phyloP scores from a whole-genome alignment of 2,113 vertebrate genomes.

The Vulpes ferrilata region DNA sequence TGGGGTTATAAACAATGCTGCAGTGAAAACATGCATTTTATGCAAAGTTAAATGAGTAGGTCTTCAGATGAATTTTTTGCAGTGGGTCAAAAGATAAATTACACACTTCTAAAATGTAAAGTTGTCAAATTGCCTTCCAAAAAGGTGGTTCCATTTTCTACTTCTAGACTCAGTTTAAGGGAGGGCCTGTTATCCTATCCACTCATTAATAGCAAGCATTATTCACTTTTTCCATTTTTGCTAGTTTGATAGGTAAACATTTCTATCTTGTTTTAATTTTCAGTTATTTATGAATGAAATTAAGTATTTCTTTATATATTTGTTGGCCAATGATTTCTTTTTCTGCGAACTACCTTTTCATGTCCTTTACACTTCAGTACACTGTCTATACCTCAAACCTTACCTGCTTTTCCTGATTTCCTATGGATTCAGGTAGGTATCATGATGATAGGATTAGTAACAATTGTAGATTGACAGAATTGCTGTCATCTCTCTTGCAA shows the following conservation, averaged over 20 bases:
- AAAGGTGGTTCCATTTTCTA: background rate
- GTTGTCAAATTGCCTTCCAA: constrained; percentile 14
- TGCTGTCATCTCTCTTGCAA: background rate
- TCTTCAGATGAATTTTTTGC: background rate
- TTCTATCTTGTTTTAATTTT: constrained; percentile 34
- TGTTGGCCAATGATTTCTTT: constrained; percentile 4
- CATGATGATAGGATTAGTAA: background rate
- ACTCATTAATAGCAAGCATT: background rate
- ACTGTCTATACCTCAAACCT: background rate
- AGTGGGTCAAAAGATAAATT: background rate
- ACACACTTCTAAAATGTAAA: background rate
- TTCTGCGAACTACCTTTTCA: background rate
- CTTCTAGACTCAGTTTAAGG: background rate
- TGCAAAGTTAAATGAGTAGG: background rate
- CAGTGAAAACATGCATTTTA: constrained; percentile 29
- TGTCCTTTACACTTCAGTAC: background rate
- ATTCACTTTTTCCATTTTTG: background rate
- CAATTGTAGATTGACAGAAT: background rate
- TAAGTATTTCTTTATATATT: background rate
- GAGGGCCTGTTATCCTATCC: background rate
- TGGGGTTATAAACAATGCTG: background rate
- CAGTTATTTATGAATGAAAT: background rate
- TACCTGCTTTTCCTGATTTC: constrained; percentile 10
- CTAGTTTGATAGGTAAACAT: constrained; percentile 7
- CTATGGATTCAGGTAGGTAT: background rate